phyloP scores from a whole-genome alignment of 2,113 vertebrate genomes.

The Rattus rattus region DNA sequence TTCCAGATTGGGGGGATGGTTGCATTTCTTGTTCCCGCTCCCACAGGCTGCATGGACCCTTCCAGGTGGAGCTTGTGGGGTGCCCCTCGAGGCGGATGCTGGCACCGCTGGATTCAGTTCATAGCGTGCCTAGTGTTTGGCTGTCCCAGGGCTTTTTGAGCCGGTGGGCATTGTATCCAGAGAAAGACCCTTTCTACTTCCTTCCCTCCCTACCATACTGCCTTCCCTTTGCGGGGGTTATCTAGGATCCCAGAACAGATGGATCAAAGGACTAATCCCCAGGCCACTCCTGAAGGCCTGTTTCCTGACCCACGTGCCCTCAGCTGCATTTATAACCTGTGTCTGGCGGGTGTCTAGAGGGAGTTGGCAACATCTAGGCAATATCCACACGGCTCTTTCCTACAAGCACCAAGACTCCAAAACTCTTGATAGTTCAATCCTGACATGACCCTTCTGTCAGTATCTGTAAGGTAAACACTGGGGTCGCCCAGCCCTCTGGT shows the following conservation, averaged over 20 bases:
- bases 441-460: conserved; percentile 74
- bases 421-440: conserved; percentile 79
- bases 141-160: not conserved
- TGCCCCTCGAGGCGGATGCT: not conserved
- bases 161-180: not conserved
- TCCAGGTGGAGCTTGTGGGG: not conserved
- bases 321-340: not conserved
- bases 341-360: not conserved
- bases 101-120: not conserved
- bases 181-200: not conserved
- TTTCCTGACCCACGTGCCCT: conserved; percentile 54
- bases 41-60: not conserved
- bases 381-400: not conserved
- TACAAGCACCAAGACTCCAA: not conserved
- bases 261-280: conserved; percentile 57
- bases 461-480: not conserved
- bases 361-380: not conserved
- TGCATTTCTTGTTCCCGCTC: not conserved
- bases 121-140: not conserved
- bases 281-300: conserved; percentile 2
- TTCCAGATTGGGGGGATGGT: fast-evolving
- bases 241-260: not conserved
- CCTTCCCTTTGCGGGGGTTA: conserved; percentile 20
- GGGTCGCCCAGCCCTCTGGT: conserved; percentile 26
- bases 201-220: not conserved